These are phyloP conservation scores for Siderastrea radians DNA, from an alignment of 92 coral and sea anemone genomes.

Conservation along the genomic window DNA sequence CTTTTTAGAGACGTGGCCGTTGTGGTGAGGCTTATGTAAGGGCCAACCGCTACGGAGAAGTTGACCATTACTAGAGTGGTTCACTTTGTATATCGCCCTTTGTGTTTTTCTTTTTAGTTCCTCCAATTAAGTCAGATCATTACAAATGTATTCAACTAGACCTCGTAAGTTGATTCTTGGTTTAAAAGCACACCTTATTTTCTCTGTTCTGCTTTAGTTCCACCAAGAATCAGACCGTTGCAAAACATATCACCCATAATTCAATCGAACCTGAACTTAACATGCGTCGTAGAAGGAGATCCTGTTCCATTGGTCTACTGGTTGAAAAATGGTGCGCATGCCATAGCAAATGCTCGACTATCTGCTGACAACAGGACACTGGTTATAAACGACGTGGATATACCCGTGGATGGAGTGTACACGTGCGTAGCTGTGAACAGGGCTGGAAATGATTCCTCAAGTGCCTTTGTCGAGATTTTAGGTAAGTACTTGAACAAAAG, in stretches of 20 bases:
- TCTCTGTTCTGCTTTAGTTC: neutral
- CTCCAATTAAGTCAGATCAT: neutral
- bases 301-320: slow-evolving; percentile 56
- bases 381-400: slow-evolving; percentile 24
- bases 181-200: neutral
- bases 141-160: neutral
- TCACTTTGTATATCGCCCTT: too few species aligned
- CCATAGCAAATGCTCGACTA: slow-evolving; percentile 23
- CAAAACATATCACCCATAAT: neutral
- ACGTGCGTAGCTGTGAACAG: slow-evolving; percentile 56
- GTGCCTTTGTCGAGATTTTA: slow-evolving; percentile 41
- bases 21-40: too few species aligned
- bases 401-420: slow-evolving; percentile 56
- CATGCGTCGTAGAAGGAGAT: slow-evolving; percentile 66
- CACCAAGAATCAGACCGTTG: slow-evolving; percentile 2
- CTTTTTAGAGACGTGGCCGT: too few species aligned
- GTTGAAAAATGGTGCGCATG: slow-evolving; percentile 30
- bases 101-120: neutral
- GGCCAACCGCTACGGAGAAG: too few species aligned
- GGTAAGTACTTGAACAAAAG: slow-evolving; percentile 15
- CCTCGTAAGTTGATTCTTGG: neutral
- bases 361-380: slow-evolving; percentile 41
- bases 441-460: slow-evolving; percentile 28
- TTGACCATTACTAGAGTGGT: too few species aligned
- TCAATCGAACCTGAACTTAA: neutral